Evolutionary conservation across 2,113 vertebrate genomes (phyloP).

Genomic region (Naja naja): DNA sequence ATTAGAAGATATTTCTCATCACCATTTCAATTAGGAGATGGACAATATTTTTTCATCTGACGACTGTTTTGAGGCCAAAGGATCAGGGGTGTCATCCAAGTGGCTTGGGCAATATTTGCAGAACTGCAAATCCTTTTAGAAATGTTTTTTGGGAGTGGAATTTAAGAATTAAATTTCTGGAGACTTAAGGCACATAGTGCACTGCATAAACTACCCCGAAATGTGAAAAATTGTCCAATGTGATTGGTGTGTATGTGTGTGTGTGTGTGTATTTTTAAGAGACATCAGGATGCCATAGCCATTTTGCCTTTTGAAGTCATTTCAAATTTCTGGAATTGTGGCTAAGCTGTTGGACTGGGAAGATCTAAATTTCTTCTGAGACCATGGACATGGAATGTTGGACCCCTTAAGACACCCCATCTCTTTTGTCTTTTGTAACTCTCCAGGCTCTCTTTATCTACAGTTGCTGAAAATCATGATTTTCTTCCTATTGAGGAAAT

Average conservation of each 20-base stretch:
- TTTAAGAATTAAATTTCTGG: background rate
- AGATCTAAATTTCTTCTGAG: background rate
- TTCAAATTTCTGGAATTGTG: background rate
- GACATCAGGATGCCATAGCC: background rate
- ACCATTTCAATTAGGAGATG: background rate
- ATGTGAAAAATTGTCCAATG: background rate
- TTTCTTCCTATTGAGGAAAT: background rate
- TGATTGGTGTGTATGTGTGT: no score
- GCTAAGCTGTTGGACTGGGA: background rate
- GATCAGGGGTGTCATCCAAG: background rate
- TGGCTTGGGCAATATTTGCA: background rate
- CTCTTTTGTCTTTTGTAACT: background rate
- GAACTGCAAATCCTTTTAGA: background rate
- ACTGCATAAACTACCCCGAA: background rate
- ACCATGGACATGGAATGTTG: background rate
- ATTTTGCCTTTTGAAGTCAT: background rate
- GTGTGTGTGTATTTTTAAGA: background rate
- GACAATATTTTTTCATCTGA: background rate
- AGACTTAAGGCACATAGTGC: background rate
- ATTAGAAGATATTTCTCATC: background rate
- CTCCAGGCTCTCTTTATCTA: background rate
- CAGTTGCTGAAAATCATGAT: background rate
- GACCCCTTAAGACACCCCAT: background rate
- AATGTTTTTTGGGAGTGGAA: background rate
- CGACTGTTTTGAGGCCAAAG: background rate